Evolutionary conservation across 2,888 invertebrate species (phyloP), one percentile per base, ranked within the genome.

Genomic region (Drosophila mettleri): DNA sequence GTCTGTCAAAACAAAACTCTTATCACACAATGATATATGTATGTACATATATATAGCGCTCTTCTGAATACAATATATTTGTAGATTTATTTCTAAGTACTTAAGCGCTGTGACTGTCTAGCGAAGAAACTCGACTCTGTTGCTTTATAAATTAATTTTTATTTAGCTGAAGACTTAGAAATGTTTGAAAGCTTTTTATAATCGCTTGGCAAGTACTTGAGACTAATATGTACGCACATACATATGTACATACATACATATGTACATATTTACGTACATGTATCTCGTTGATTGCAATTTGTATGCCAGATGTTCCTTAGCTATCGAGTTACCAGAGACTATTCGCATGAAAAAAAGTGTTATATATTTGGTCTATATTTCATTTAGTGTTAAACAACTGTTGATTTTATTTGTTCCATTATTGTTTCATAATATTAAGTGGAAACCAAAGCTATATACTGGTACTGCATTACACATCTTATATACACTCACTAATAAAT

Each of bases 1-100:
- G 57, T 9, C 27, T 59, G 36, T 34, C 53, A 31, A 36, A 58
- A 54, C 48, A 36, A 22, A 59, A 16, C 18, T 41, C 29, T 54
- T 71, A 49, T 69, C 31, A 22, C 12, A 34, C 34, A 34, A 2
- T 10, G 8, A 39, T 18, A 34, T n/a, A n/a, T n/a, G n/a, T n/a
- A n/a, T n/a, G n/a, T n/a, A n/a, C n/a, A n/a, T n/a, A n/a, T n/a
- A n/a, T 34, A 20, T 48, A 10, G 10, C n/a, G 33, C 55, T 63
- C 29, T 52, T 27, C 29, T 29, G 29, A 45, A 20, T 14, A 20
- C 3, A 3, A 31, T 31, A 16, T 52, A 20, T n/a, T n/a, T 33
- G 3, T 16, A 27, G 24, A 49, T 34, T 22, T 31, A 31, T 6
- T 24, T 29, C 3, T 48, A 24, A 45, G 43, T 45, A n/a, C 24